phyloP scores from a whole-genome alignment of 2,888 invertebrate species.

The Rutpela maculata region DNA sequence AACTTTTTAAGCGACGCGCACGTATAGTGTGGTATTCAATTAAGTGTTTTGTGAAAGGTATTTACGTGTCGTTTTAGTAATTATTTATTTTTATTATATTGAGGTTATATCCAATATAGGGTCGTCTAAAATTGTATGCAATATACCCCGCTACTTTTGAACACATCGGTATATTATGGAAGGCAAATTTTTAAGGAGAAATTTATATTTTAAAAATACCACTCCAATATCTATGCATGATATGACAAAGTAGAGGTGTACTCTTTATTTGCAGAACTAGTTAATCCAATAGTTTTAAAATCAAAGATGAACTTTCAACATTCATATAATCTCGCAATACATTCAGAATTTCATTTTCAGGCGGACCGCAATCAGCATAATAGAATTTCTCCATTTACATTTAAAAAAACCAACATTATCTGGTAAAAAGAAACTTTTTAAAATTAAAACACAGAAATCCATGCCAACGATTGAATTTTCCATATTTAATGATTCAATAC shows the following conservation, averaged over 20 bases:
- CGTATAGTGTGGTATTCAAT: no score
- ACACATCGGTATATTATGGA: no score
- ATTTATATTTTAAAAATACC: no score
- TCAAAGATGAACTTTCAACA: conserved; percentile 16
- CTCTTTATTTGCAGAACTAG: not conserved
- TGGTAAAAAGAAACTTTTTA: conserved; percentile 30
- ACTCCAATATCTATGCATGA: not conserved
- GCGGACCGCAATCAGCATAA: conserved; percentile 46
- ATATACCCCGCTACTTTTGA: no score
- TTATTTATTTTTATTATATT: no score
- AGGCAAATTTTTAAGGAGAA: no score
- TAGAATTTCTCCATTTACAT: conserved; percentile 51
- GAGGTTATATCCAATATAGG: no score
- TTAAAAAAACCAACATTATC: conserved; percentile 38
- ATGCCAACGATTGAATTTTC: conserved; percentile 32
- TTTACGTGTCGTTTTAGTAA: no score
- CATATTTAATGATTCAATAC: conserved; percentile 34
- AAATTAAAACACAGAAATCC: conserved; percentile 20
- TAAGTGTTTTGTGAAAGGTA: no score
- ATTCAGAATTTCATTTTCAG: conserved; percentile 26
- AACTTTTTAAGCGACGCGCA: no score
- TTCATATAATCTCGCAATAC: conserved; percentile 17
- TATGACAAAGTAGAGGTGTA: not conserved
- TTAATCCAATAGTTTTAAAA: conserved; percentile 14
- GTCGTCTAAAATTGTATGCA: no score